Base-by-base conservation (phyloP, 2,113 vertebrate genomes). In the Glareola pratincola region DNA sequence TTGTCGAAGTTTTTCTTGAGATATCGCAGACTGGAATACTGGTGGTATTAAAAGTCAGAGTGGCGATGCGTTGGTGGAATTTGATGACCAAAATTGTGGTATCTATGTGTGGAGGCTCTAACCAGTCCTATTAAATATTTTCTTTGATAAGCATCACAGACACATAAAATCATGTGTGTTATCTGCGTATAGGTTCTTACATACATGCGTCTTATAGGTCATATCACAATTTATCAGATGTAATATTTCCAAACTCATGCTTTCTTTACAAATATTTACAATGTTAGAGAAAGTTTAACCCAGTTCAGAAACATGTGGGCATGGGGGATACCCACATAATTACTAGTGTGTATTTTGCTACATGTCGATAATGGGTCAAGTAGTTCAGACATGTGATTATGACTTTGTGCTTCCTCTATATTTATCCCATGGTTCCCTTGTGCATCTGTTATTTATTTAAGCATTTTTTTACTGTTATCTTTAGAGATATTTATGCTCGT, bases 371-470 rank as follows among this genome's bases (percentile, higher is more conserved):
- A 90, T 30, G 45, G 78, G 82, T 90, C 76, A 88, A 87, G 82
- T 73, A 88, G 53, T 91, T 94, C 53, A 94, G 75, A 78, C 15
- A 32, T 68, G 59, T 66, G 89, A 93, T 95, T 94, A 88, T 29
- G 64, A 92, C 76, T 96, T 48, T 83, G 15, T 79, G 77, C 26
- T 60, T 94, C 81, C 87, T 85, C 56, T 92, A 90, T 76, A 95
- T 80, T 96, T 96, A 92, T 94, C 45, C 67, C 88, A 85, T 12
- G 4, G 54, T 54, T 95, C 85, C 87, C 94, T 68, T 90, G 75
- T 90, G 89, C 85, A 86, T 85, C 91, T 91, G 80, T 75, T 97
- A 80, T 90, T 88, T 95, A 92, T 92, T 93, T 88, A 90, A 93
- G 67, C 27, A 30, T 60, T 77, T 90, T 94, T 88, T 91, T 95